Evolutionary conservation across 2,888 invertebrate genomes (phyloP).

Genomic region (Dasypolia templi): DNA sequence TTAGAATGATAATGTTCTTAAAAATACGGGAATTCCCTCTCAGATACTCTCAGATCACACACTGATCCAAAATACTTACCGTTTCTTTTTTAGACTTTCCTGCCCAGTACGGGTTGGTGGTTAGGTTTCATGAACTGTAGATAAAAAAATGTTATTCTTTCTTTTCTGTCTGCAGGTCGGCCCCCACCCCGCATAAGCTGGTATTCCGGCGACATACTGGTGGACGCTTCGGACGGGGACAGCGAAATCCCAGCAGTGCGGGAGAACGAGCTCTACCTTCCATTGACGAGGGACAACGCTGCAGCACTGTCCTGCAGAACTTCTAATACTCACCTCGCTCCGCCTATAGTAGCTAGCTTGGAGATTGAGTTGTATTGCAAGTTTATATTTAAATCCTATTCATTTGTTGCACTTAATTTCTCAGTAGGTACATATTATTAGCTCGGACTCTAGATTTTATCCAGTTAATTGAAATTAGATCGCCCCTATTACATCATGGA

Average conservation of each 20-base stretch:
- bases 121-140: too few relatives aligned
- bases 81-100: neutral
- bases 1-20: too few relatives aligned
- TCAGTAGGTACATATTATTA: neutral
- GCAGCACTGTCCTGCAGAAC: slow-evolving; percentile 93
- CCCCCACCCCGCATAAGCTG: slow-evolving; percentile 94
- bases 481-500: neutral
- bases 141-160: too few relatives aligned
- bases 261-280: slow-evolving; percentile 93
- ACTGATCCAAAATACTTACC: neutral
- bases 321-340: slow-evolving; percentile 93
- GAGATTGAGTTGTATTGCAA: slow-evolving; percentile 94
- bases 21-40: too few relatives aligned
- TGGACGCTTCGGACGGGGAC: slow-evolving; percentile 92
- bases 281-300: slow-evolving; percentile 92
- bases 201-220: slow-evolving; percentile 94
- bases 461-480: neutral
- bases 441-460: neutral
- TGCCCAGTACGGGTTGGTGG: neutral
- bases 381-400: too few relatives aligned
- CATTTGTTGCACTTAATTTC: too few relatives aligned
- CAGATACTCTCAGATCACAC: too few relatives aligned
- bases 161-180: slow-evolving; percentile 89
- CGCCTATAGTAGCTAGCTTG: slow-evolving; percentile 92
- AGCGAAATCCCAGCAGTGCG: slow-evolving; percentile 92